Percentiles rank a stretch among this genome's conserved stretches.
phyloP scores from a whole-genome alignment of 2,797 vertebrate species.

The Poliocrania exsul region DNA sequence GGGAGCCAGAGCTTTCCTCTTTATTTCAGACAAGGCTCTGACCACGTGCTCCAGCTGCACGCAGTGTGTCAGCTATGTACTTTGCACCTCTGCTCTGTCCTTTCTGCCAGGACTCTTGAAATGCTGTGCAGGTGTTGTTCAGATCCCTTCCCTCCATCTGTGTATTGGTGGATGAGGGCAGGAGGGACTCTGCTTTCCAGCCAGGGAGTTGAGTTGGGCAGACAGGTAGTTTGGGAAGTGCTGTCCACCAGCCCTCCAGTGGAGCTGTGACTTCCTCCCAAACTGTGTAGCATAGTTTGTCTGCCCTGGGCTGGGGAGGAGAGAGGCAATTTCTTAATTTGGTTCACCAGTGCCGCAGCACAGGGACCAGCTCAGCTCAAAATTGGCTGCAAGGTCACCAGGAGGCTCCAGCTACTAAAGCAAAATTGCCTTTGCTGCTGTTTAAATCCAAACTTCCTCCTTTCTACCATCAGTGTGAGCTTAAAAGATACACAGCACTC shows the following conservation, averaged over 20 bases:
- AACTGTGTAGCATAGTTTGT: background rate
- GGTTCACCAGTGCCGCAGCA: accelerated
- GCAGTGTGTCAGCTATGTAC: background rate
- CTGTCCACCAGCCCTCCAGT: background rate
- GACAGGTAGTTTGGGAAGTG: background rate
- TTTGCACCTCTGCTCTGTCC: background rate
- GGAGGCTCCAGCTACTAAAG: background rate
- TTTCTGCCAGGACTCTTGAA: background rate
- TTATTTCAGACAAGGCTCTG: background rate
- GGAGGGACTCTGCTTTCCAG: background rate
- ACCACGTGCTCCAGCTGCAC: accelerated
- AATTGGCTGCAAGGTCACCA: background rate
- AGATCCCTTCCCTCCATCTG: background rate
- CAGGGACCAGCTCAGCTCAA: background rate
- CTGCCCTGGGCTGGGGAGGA: background rate
- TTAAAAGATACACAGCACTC: background rate
- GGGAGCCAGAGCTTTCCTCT: background rate
- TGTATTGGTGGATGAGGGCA: background rate
- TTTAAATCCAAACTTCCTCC: background rate
- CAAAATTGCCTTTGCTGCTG: background rate
- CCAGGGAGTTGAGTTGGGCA: background rate
- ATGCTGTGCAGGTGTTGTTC: background rate
- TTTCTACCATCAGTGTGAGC: accelerated
- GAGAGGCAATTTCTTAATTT: background rate
- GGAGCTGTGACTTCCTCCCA: background rate